Percentiles rank a stretch among this genome's conserved stretches.
phyloP scores from a whole-genome alignment of 1,140 invertebrate species.

The Saccostrea glomerata region DNA sequence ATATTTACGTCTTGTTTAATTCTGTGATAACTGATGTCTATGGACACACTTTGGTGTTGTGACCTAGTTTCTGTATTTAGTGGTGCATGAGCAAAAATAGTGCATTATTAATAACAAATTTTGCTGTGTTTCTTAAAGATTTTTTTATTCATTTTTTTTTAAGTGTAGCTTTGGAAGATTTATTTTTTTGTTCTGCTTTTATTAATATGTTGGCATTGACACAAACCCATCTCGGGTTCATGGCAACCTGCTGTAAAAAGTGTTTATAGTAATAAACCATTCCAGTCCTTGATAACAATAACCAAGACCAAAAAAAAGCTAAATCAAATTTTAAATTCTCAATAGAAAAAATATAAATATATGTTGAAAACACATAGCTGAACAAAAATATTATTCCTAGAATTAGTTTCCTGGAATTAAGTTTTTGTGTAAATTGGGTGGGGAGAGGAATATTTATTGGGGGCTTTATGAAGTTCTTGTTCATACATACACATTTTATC shows the following conservation, averaged over 20 bases:
- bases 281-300: neutral
- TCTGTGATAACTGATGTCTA: slow-evolving; percentile 10
- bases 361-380: no score
- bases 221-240: slow-evolving; percentile 26
- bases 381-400: no score
- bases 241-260: slow-evolving; percentile 29
- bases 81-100: slow-evolving; percentile 30
- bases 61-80: slow-evolving; percentile 33
- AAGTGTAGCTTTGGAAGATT: slow-evolving; percentile 6
- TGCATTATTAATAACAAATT: neutral
- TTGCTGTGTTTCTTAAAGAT: slow-evolving; percentile 28
- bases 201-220: slow-evolving; percentile 20
- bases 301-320: neutral
- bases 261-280: neutral
- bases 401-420: neutral
- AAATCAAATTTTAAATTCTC: neutral
- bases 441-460: neutral
- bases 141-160: neutral
- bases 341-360: neutral
- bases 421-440: neutral
- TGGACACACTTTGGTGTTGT: slow-evolving; percentile 3
- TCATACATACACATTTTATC: slow-evolving; percentile 8
- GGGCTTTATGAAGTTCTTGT: neutral
- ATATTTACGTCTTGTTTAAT: slow-evolving; percentile 15
- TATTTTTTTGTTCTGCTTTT: slow-evolving; percentile 12